Conservation (phyloP, 2,113 vertebrate genomes). For the Thalassoma bifasciatum region DNA sequence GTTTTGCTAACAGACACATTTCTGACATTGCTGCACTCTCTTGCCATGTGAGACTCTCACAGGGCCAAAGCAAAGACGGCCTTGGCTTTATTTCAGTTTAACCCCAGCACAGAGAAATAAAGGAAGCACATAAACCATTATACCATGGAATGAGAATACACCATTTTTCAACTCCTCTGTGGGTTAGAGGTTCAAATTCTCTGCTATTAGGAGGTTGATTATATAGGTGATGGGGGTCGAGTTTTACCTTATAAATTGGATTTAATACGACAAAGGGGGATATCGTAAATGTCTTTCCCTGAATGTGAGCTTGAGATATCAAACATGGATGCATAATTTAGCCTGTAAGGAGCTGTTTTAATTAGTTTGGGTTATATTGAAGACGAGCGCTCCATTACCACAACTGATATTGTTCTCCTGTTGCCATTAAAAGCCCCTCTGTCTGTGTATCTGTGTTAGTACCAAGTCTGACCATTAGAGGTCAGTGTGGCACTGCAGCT, state of each 20-base stretch:
- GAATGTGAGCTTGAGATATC: slow-evolving; percentile 13
- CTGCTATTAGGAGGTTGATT: slow-evolving; percentile 54
- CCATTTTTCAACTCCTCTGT: slow-evolving; percentile 10
- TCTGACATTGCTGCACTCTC: background rate
- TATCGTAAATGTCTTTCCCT: slow-evolving; percentile 29
- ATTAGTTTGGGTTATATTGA: slow-evolving; percentile 7
- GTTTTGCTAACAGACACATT: background rate
- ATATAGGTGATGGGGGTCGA: slow-evolving; percentile 20
- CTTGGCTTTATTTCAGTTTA: slow-evolving; percentile 57
- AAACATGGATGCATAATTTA: slow-evolving; percentile 2
- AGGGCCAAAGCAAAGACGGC: background rate
- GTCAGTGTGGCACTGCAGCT: slow-evolving; percentile 72
- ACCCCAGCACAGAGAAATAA: slow-evolving; percentile 31
- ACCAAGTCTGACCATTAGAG: slow-evolving; percentile 70
- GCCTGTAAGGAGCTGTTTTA: slow-evolving; percentile 5
- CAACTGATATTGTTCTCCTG: slow-evolving; percentile 4
- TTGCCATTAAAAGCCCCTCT: background rate
- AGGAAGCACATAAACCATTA: slow-evolving; percentile 15
- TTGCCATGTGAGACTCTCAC: background rate
- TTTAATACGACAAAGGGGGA: slow-evolving; percentile 22
- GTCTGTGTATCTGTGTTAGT: slow-evolving; percentile 12
- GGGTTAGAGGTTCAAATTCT: slow-evolving; percentile 20
- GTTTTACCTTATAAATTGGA: slow-evolving; percentile 30
- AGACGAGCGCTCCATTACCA: background rate
- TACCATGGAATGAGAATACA: slow-evolving; percentile 16